Base-by-base conservation (phyloP, 1,140 invertebrate species). In the Drosophila malerkotliana region DNA sequence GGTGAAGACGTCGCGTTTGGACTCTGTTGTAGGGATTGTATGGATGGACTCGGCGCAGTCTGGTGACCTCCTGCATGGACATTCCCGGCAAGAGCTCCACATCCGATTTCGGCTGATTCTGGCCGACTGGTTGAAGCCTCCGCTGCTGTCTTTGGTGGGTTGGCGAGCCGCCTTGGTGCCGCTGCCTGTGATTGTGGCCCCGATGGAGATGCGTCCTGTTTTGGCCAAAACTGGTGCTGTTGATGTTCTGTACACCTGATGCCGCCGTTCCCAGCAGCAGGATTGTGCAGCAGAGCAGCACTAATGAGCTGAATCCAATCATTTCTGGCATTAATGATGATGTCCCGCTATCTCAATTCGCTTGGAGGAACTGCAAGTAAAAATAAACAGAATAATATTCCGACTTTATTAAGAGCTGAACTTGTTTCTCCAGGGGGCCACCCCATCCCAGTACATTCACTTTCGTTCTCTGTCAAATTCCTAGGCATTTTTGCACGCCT, bases 401-500 rank as follows among this genome's bases (percentile, higher is more conserved):
- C 57, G 71, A 62, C 77, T 87, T 84, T 74, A 84, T 87, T 84
- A 74, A 87, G 47, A 64, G 62, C 72, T 66, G 53, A 64, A 83
- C 61, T 64, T 41, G 63, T 67, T 67, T 64, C 18, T 41, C 32
- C 34, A 28, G 26, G 7, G 26, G 26, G 26, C 26, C 26, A 6
- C 26, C 26, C 26, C 26, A 6, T 28, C 26, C 34, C 32, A 71
- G 44, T 28, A 52, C 72, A 76, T 76, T 76, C 72, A 76, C 73
- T 76, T 75, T 83, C 79, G 49, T 63, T 80, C 77, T 77, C 63
- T 72, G 85, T 77, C 73, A 78, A 87, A 85, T 85, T 85, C 74
- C 74, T 87, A 81, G 81, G 68, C 82, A 75, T 54, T 80, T 37
- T 79, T 63, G 69, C 77, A 74, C 71, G 77, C 79, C 54, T 45